Percentiles rank a stretch among this genome's conserved stretches.
phyloP scores from a whole-genome alignment of 2,888 invertebrate genomes.

The Cecidostiba fungosa region DNA sequence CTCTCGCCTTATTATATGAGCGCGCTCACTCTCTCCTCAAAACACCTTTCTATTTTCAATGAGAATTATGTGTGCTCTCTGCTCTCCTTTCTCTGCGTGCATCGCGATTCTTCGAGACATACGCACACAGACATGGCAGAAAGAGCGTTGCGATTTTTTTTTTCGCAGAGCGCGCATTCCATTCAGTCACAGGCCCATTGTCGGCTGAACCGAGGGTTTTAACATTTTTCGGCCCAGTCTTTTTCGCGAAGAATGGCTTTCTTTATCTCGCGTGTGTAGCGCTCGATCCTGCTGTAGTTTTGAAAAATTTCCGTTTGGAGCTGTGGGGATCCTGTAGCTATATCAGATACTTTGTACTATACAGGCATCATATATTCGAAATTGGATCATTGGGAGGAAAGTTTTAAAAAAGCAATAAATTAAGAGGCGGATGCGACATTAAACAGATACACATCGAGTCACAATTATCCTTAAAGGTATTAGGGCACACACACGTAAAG shows the following conservation, averaged over 20 bases:
- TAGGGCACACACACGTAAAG: conserved; percentile 30
- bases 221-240: conserved; percentile 38
- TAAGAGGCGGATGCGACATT: neutral
- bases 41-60: conserved; percentile 58
- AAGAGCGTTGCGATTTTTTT: conserved; percentile 57
- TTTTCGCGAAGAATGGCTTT: conserved; percentile 26
- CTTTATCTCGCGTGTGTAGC: conserved; percentile 2
- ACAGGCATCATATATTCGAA: no score
- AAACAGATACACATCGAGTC: conserved; percentile 1
- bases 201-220: conserved; percentile 15
- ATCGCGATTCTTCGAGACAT: conserved; percentile 12
- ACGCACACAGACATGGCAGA: conserved; percentile 13
- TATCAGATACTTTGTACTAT: neutral
- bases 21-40: conserved; percentile 11
- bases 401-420: neutral
- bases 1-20: neutral
- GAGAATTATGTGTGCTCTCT: conserved; percentile 43
- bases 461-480: conserved; percentile 35
- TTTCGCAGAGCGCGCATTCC: conserved; percentile 15
- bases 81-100: conserved; percentile 48
- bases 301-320: neutral
- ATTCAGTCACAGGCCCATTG: conserved; percentile 49
- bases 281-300: neutral
- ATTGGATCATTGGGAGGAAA: no score
- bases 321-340: neutral